Conservation (phyloP, 1,140 invertebrate species). For the Saxidomus purpurata region DNA sequence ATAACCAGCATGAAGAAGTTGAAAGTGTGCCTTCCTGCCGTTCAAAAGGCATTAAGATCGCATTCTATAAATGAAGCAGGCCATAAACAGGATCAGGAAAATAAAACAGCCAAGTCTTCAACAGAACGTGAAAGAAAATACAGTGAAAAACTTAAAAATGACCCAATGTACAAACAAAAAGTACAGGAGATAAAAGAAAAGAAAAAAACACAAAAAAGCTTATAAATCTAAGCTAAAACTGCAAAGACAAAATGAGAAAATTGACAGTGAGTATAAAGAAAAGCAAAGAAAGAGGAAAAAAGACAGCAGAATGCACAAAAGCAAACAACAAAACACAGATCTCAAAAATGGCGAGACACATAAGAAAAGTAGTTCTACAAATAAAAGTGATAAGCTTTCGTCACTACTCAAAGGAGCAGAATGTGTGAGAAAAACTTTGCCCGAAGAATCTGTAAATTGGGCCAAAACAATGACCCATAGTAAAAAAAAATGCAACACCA, state of each 20-base stretch:
- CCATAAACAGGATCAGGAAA: neutral
- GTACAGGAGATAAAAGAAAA: conserved; percentile 7
- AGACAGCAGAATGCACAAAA: conserved; percentile 5
- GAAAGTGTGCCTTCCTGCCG: neutral
- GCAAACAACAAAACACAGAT: neutral
- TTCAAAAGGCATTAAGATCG: neutral
- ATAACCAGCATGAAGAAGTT: neutral
- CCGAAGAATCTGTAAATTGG: neutral
- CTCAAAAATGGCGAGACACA: neutral
- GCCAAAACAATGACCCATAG: conserved; percentile 10
- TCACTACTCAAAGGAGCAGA: neutral
- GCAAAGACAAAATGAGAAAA: neutral
- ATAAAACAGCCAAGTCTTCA: neutral
- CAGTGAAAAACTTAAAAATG: conserved; percentile 46
- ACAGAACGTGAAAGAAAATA: conserved; percentile 25
- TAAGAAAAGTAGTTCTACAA: neutral
- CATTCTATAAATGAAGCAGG: neutral
- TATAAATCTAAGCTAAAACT: conserved; percentile 23
- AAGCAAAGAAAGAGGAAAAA: conserved; percentile 39
- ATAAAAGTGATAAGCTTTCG: neutral
- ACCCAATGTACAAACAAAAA: conserved; percentile 14
- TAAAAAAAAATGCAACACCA: conserved; percentile 38
- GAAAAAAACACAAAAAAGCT: conserved; percentile 19
- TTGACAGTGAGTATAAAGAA: conserved; percentile 27
- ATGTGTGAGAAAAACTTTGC: conserved; percentile 3